Conservation (phyloP, 2,888 invertebrate species). For the Scaptomyza tumidula region DNA sequence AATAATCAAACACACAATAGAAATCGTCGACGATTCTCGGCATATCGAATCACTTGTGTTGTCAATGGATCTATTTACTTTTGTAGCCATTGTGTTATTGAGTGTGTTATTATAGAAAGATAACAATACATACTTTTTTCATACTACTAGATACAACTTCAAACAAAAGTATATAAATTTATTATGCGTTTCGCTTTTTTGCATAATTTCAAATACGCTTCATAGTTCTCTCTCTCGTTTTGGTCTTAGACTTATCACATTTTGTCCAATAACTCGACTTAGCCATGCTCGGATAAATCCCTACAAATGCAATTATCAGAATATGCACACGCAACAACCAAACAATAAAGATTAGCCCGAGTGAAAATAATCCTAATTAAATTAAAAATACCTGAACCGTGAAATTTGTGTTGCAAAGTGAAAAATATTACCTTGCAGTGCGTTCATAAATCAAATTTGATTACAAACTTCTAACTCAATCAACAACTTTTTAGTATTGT, state of each 20-base stretch:
- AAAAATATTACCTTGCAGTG: conserved; percentile 5
- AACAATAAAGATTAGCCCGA: too few species aligned
- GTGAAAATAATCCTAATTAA: neutral
- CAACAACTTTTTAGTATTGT: conserved; percentile 35
- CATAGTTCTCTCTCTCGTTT: too few species aligned
- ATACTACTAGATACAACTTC: neutral
- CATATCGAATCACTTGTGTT: too few species aligned
- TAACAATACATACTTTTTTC: conserved; percentile 22
- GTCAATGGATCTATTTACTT: conserved; percentile 11
- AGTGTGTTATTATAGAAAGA: conserved; percentile 37
- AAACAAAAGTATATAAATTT: neutral
- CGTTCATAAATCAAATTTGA: conserved; percentile 27
- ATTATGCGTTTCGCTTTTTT: neutral
- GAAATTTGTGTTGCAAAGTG: neutral
- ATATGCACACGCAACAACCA: neutral
- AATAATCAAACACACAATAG: too few species aligned
- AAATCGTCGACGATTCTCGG: too few species aligned
- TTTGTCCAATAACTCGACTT: neutral
- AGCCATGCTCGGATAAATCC: neutral
- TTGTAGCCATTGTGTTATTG: conserved; percentile 2
- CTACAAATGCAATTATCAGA: neutral
- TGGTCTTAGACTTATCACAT: too few species aligned
- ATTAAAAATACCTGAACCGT: neutral
- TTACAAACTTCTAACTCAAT: conserved; percentile 34
- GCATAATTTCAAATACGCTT: too few species aligned